Conservation (phyloP, 2,113 vertebrate species). For the Cheilinus undulatus region DNA sequence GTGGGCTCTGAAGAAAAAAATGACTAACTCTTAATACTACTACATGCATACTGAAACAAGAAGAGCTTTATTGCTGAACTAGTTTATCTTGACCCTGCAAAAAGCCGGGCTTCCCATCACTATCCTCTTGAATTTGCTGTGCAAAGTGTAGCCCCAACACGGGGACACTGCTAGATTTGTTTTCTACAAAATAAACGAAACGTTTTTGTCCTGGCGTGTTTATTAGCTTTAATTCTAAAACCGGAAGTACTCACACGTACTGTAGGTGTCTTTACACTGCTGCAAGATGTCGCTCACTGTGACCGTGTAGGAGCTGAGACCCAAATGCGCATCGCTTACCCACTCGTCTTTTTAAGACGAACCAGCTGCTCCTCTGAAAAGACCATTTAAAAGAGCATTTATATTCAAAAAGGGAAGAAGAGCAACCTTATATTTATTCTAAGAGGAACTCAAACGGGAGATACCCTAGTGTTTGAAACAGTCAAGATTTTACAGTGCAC, state of each 20-base stretch:
- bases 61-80: too few species aligned
- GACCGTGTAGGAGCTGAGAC: constrained; percentile 30
- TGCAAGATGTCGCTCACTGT: constrained; percentile 61
- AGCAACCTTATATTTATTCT: constrained; percentile 18
- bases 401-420: neutral
- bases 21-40: too few species aligned
- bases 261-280: neutral
- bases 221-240: constrained; percentile 57
- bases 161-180: neutral
- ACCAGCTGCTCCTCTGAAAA: neutral
- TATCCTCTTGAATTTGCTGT: too few species aligned
- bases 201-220: too few species aligned
- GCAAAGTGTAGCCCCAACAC: too few species aligned
- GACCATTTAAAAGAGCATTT: constrained; percentile 24
- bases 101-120: too few species aligned
- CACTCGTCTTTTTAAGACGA: constrained; percentile 20
- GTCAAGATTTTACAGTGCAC: constrained; percentile 30
- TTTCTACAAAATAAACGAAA: too few species aligned
- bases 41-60: too few species aligned
- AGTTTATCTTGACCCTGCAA: too few species aligned
- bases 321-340: constrained; percentile 50
- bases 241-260: neutral
- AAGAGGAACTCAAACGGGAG: constrained; percentile 30
- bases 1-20: too few species aligned
- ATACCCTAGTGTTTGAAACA: constrained; percentile 46